phyloP scores from a whole-genome alignment of 2,113 vertebrate species.

The Antechinus stuartii region DNA sequence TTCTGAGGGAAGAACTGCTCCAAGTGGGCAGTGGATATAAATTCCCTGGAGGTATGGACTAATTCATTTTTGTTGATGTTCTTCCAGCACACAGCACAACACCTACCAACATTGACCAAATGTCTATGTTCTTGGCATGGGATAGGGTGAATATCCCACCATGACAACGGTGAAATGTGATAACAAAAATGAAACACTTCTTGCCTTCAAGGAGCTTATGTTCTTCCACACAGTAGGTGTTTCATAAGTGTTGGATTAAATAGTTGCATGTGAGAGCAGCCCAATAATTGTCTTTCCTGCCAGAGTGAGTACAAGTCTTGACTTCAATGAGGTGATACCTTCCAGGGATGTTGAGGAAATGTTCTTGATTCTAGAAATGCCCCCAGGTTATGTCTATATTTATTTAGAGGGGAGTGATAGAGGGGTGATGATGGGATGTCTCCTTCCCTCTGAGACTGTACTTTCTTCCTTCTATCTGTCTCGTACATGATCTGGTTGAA shows the following conservation, averaged over 20 bases:
- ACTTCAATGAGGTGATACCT: slow-evolving; percentile 68
- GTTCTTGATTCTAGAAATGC: slow-evolving; percentile 70
- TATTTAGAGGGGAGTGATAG: slow-evolving; percentile 68
- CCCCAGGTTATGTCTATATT: slow-evolving; percentile 77
- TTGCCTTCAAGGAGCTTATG: neutral
- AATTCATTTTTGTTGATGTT: neutral
- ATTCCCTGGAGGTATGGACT: neutral
- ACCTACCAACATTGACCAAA: neutral
- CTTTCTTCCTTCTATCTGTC: slow-evolving; percentile 42
- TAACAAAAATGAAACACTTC: neutral
- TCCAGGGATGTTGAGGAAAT: slow-evolving; percentile 74
- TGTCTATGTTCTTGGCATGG: neutral
- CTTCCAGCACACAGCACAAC: neutral
- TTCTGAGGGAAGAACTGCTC: neutral
- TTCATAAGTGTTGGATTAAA: neutral
- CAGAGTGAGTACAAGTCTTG: slow-evolving; percentile 42
- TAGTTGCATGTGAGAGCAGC: neutral
- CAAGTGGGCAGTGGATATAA: neutral
- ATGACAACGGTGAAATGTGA: neutral
- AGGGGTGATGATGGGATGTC: slow-evolving; percentile 53
- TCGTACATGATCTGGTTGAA: slow-evolving; percentile 16
- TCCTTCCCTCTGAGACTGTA: slow-evolving; percentile 58
- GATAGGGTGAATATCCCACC: neutral
- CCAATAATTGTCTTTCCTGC: neutral
- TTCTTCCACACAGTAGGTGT: neutral